These are phyloP conservation scores for Caenorhabditis sp. DNA, from an alignment of 2,888 invertebrate species.

Conservation along the genomic window DNA sequence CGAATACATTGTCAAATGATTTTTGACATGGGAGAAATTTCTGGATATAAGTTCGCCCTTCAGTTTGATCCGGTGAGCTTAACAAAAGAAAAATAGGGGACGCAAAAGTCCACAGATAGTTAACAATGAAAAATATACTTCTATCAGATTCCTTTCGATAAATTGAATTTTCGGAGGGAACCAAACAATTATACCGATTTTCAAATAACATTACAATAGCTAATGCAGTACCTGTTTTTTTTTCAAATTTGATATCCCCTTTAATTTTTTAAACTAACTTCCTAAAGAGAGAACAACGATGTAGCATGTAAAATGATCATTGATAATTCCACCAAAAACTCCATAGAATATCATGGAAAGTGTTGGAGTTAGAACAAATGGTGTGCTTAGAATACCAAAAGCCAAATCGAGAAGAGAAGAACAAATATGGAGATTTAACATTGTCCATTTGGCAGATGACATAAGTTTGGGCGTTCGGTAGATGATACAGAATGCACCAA, in stretches of 20 bases:
- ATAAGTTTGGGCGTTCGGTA: not conserved
- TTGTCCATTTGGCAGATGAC: not conserved
- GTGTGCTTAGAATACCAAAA: slow-evolving; percentile 4
- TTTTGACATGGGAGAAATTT: not conserved
- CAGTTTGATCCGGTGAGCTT: too few species aligned
- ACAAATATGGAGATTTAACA: not conserved
- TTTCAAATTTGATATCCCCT: too few species aligned
- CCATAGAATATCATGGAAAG: not conserved
- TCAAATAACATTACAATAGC: not conserved
- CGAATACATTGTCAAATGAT: not conserved
- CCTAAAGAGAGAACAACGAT: not conserved
- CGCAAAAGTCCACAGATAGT: not conserved
- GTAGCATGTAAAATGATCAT: not conserved
- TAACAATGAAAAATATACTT: too few species aligned
- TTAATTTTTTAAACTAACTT: too few species aligned
- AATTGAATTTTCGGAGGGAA: not conserved
- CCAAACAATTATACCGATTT: not conserved
- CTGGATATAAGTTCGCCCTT: too few species aligned
- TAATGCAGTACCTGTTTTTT: not conserved
- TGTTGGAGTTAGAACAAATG: not conserved
- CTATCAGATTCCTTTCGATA: too few species aligned
- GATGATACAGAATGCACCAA: not conserved
- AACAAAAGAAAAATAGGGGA: not conserved
- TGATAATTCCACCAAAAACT: not conserved
- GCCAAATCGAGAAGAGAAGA: slow-evolving; percentile 12